Base-by-base conservation (phyloP, 2,888 invertebrate species). In the Nowickia ferox region DNA sequence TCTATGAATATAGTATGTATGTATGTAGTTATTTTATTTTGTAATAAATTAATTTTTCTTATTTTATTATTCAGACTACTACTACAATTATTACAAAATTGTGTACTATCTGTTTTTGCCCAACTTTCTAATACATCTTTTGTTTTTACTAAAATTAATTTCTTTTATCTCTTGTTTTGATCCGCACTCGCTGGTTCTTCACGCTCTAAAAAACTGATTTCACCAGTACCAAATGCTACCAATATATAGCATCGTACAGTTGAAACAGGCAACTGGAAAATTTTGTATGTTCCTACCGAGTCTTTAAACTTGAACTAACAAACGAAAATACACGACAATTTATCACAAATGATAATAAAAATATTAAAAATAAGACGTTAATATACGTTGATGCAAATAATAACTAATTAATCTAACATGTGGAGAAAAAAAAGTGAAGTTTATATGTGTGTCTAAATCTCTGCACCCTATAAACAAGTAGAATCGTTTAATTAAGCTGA, bases 291-390 rank as follows among this genome's bases (percentile, higher is more conserved):
- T 19, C 17, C 1, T 17, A 30, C 30, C 30, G 8, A 30, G 30
- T 17, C 17, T 71, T 8, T 46, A 5, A 59, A 72, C 53, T 40
- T 40, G 13, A 40, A 48, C 30, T 2, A 48, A 30, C 13, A 30
- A 48, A 66, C 10, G 19, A 30, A 19, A 69, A 69, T 10, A 53
- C n/a, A 66, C 51, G 51, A 15, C 6, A 48, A 71, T 71, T 42
- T 55, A 71, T 55, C 40, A 19, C n/a, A 11, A 19, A n/a, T 38
- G 40, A 51, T 42, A 38, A 63, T 65, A 53, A 65, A 65, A 42
- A 53, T 65, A 75, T 75, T 65, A 30, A 61, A 42, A 63, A 51
- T 51, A 51, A 65, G 57, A 46, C 57, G 57, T n/a, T 44, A 46
- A 71, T 53, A n/a, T 38, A 15, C 13, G 22, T 10, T 51, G 22